Conservation (phyloP, 2,113 vertebrate genomes). For the Catharus minimus region DNA sequence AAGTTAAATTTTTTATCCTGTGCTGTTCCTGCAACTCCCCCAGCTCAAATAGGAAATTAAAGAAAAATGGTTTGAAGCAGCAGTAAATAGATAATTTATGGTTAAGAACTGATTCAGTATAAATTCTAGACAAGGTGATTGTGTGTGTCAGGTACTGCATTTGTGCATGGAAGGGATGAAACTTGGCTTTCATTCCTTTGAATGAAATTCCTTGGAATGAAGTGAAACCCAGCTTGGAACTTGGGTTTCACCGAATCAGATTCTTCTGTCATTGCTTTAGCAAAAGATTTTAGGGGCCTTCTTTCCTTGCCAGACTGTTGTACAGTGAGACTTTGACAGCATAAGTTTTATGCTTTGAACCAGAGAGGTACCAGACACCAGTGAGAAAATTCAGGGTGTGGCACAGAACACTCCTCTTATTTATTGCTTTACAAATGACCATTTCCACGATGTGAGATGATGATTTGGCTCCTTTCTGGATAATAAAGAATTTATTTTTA, state of each 20-base stretch:
- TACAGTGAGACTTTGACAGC: slow-evolving; percentile 10
- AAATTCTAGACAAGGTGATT: not conserved
- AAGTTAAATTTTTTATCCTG: not conserved
- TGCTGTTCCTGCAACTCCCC: not conserved
- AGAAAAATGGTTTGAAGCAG: not conserved
- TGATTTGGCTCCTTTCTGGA: slow-evolving; percentile 28
- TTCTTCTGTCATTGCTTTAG: not conserved
- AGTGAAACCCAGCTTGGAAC: not conserved
- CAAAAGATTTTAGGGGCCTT: not conserved
- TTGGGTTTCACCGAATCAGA: not conserved
- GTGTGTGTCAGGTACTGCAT: not conserved
- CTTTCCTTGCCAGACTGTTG: slow-evolving; percentile 11
- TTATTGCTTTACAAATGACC: slow-evolving; percentile 40
- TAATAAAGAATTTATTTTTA: slow-evolving; percentile 32
- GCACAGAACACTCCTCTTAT: not conserved
- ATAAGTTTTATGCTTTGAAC: not conserved
- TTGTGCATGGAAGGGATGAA: not conserved
- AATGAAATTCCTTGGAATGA: not conserved
- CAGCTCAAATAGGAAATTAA: not conserved
- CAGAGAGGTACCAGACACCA: not conserved
- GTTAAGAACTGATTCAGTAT: not conserved
- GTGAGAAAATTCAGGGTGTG: not conserved
- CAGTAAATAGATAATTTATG: not conserved
- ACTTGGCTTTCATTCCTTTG: not conserved
- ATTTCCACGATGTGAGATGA: not conserved